Base-by-base conservation (phyloP, 2,113 vertebrate species). In the Oncorhynchus gorbuscha region DNA sequence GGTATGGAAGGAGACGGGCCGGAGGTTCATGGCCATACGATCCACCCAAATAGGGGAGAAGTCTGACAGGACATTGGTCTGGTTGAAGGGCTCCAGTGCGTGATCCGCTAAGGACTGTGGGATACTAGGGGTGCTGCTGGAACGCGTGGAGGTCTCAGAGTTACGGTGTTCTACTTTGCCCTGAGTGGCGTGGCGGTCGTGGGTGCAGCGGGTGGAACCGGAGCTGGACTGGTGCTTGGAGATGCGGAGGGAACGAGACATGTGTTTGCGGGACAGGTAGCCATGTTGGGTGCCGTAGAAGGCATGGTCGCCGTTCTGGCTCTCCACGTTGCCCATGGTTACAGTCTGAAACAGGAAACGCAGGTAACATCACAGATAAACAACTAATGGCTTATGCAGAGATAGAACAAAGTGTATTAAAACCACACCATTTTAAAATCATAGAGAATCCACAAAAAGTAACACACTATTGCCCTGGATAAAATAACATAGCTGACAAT, bases 111-210 rank as follows among this genome's bases (percentile, higher is more conserved):
- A 86, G 4, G 97, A 98, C 88, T 98, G 97, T 1, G 97, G 97
- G 91, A 99, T 98, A 91, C 97, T 99, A 26, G 97, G 97, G 0
- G 97, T 99, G 92, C 97, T 99, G 86, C 97, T 98, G 76, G 97
- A 99, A 4, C 97, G 94, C 0, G 95, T 96, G 93, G 97, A 98
- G 35, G 96, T 95, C 89, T 98, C 97, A 0, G 96, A 96, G 92
- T 87, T 95, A 62, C 97, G 89, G 89, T 97, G 96, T 82, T 93
- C 93, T 59, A 89, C 89, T 89, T 97, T 98, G 59, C 96, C 97
- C 0, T 96, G 95, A 24, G 95, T 95, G 6, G 94, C 91, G 4
- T 96, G 95, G 30, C 95, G 91, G 0, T 62, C 6, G 59, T 16
- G 92, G 83, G 72, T 93, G 91, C 51, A 14, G 51, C 51, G 51